Evolutionary conservation across 2,113 vertebrate species (phyloP), one percentile per base, ranked within the genome.

Genomic region (Myxocyprinus asiaticus): DNA sequence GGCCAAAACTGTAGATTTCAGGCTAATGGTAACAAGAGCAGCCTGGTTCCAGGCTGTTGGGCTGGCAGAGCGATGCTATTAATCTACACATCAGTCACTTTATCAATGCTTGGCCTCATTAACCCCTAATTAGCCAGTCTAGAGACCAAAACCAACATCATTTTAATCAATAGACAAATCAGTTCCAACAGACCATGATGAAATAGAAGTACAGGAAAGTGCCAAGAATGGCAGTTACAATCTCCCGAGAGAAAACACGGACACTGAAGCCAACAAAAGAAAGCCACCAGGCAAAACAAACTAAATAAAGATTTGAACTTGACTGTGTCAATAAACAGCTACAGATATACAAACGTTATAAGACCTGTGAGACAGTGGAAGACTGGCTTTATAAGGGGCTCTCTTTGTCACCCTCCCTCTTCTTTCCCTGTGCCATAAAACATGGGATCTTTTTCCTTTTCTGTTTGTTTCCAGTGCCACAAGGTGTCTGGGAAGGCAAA

Each of bases 401-500:
- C 69, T 53, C n/a, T 61, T 55, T 6, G 56, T 63, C 71, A 63
- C 44, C 84, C 83, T 82, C 22, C 22, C 22, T 33, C 22, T 33
- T 33, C 22, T 33, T 33, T 33, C 83, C 84, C 53, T 83, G 56
- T 53, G 66, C 42, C 65, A 43, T 42, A 62, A 67, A 84, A 76
- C 62, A 61, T 67, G 63, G 22, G 58, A 14, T 22, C 55, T 45
- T 72, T 78, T 76, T 11, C 17, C 44, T 67, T 48, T 33, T 22
- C 11, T 80, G 72, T 82, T 82, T 84, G 73, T 77, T 84, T 86
- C 76, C 77, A 82, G 48, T 82, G 82, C 73, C 64, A 72, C 73
- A 43, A 66, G 50, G 68, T 48, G 22, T 77, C 42, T 55, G 45
- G 63, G 47, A 79, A 84, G 65, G 68, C 77, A 80, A 84, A 79